phyloP scores from a whole-genome alignment of 2,797 vertebrate species.

The Tadarida brasiliensis region DNA sequence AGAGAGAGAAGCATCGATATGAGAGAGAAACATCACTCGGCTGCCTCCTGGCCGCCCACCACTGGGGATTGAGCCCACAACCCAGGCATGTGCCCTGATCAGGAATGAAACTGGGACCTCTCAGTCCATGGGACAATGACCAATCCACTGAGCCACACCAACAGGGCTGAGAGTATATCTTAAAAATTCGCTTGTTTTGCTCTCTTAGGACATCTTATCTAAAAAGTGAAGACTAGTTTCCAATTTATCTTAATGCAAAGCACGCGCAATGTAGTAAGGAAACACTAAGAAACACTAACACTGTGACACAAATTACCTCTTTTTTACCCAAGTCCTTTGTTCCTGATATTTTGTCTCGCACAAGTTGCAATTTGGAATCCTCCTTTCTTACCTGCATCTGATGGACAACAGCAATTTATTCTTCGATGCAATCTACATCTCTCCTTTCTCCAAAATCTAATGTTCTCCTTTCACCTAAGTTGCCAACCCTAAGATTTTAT shows the following conservation, averaged over 20 bases:
- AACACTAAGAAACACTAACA: not conserved
- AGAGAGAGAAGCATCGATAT: too few relatives aligned
- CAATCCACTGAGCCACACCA: too few relatives aligned
- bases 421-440: not conserved
- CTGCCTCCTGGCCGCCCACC: too few relatives aligned
- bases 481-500: not conserved
- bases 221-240: not conserved
- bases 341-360: not conserved
- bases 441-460: not conserved
- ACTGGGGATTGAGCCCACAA: too few relatives aligned
- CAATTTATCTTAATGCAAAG: not conserved
- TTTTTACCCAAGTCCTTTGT: not conserved
- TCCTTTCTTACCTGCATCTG: not conserved
- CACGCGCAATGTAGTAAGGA: not conserved
- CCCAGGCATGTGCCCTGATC: too few relatives aligned
- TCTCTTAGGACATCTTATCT: not conserved
- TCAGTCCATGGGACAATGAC: too few relatives aligned
- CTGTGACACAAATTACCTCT: not conserved
- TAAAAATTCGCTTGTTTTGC: not conserved
- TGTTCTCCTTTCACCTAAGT: slow-evolving; percentile 3
- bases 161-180: not conserved
- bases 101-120: too few relatives aligned
- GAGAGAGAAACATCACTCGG: too few relatives aligned
- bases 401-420: slow-evolving; percentile 27
- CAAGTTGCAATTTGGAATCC: not conserved